These are phyloP conservation scores for Geophilus truncorum DNA, from an alignment of 2,888 invertebrate species.

Conservation along the genomic window DNA sequence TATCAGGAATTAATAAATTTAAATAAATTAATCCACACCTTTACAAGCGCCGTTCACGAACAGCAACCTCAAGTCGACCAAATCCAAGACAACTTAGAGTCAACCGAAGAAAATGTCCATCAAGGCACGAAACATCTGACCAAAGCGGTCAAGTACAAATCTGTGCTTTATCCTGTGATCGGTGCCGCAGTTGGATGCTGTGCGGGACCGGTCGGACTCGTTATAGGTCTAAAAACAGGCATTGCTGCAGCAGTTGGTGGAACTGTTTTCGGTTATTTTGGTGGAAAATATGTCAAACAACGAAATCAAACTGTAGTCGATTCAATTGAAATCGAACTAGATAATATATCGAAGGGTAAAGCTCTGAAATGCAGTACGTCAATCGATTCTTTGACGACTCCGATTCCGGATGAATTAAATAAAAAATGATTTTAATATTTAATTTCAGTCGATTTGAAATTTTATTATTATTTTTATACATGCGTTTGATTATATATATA, in stretches of 20 bases:
- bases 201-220: neutral
- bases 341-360: neutral
- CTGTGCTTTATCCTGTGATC: neutral
- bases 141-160: neutral
- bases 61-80: neutral
- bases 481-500: neutral
- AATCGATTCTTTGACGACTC: neutral
- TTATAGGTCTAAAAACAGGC: neutral
- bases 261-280: neutral
- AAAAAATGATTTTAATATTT: neutral
- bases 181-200: slow-evolving; percentile 2
- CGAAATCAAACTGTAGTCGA: neutral
- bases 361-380: neutral
- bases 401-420: neutral
- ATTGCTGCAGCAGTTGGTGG: neutral
- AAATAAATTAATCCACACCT: neutral
- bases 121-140: neutral
- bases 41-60: neutral
- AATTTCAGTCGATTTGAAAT: no score
- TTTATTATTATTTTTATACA: neutral
- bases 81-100: neutral
- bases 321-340: neutral
- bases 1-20: neutral
- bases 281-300: neutral
- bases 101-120: neutral